Percentiles rank a stretch among this genome's conserved stretches.
These are phyloP conservation scores for Austrofundulus limnaeus DNA, from an alignment of 2,113 vertebrate genomes.

Conservation along the genomic window DNA sequence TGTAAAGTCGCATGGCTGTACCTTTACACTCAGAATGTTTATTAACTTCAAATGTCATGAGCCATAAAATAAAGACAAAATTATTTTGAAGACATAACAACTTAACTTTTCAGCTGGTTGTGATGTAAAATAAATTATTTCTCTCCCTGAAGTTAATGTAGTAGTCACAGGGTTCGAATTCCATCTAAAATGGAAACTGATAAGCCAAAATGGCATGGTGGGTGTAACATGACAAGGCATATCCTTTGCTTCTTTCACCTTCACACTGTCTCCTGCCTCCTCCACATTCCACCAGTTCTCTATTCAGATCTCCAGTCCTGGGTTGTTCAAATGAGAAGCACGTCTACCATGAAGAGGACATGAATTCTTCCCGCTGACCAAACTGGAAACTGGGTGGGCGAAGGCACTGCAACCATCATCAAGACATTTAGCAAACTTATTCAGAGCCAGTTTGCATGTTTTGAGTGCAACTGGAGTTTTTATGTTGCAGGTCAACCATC, in stretches of 20 bases:
- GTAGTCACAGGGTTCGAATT: conserved; percentile 51
- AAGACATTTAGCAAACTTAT: neutral
- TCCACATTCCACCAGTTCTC: neutral
- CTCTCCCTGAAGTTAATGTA: conserved; percentile 52
- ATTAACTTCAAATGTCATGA: neutral
- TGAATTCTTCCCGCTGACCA: conserved; percentile 21
- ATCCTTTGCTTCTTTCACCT: conserved; percentile 20
- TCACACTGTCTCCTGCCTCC: conserved; percentile 4
- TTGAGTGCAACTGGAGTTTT: no score
- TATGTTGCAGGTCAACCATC: no score
- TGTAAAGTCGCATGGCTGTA: neutral
- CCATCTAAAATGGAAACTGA: conserved; percentile 69
- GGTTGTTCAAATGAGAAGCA: conserved; percentile 36
- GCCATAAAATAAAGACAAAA: conserved; percentile 11
- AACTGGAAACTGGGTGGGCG: conserved; percentile 32
- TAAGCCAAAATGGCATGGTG: conserved; percentile 54
- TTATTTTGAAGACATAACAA: conserved; percentile 22
- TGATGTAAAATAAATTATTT: conserved; percentile 26
- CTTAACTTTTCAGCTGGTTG: conserved; percentile 22
- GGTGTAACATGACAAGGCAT: conserved; percentile 62
- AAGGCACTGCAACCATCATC: neutral
- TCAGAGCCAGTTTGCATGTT: no score
- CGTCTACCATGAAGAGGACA: conserved; percentile 56
- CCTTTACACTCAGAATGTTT: no score
- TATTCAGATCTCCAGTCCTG: conserved; percentile 29